Percentiles rank a stretch among this genome's conserved stretches.
phyloP scores from a whole-genome alignment of 2,797 vertebrate genomes.

The Lacerta bilineata region DNA sequence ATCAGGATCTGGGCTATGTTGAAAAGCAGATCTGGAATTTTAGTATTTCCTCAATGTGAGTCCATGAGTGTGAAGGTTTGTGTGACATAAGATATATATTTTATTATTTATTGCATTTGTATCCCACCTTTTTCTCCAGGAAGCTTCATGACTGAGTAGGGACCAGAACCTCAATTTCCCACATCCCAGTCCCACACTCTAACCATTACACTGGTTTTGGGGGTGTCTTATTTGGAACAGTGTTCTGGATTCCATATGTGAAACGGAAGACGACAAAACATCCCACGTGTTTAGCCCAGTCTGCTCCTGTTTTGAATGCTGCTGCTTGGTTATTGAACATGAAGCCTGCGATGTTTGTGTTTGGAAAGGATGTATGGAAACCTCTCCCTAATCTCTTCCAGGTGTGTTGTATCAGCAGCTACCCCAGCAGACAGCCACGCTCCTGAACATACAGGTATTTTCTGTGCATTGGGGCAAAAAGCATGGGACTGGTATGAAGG shows the following conservation, averaged over 20 bases:
- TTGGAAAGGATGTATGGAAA: background rate
- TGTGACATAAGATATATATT: background rate
- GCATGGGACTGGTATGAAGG: background rate
- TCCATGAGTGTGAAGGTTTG: background rate
- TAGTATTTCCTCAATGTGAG: background rate
- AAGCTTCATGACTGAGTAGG: too few relatives aligned
- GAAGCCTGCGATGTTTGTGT: background rate
- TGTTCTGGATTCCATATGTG: background rate
- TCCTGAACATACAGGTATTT: constrained; percentile 69
- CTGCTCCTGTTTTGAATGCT: background rate
- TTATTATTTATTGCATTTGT: too few relatives aligned
- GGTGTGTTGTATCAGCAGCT: constrained; percentile 64
- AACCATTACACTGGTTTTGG: too few relatives aligned
- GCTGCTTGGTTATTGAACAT: background rate
- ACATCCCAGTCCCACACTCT: too few relatives aligned
- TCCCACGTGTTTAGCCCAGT: background rate
- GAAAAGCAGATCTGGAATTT: background rate
- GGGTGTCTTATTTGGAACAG: background rate
- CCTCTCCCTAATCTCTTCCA: constrained; percentile 31
- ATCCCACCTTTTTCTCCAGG: too few relatives aligned
- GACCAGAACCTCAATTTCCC: too few relatives aligned
- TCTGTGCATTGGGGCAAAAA: background rate
- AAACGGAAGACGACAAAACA: background rate
- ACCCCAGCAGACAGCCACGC: constrained; percentile 60
- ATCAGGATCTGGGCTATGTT: background rate